These are phyloP conservation scores for Thymelicus acteon DNA, from an alignment of 2,888 invertebrate species.

Conservation along the genomic window DNA sequence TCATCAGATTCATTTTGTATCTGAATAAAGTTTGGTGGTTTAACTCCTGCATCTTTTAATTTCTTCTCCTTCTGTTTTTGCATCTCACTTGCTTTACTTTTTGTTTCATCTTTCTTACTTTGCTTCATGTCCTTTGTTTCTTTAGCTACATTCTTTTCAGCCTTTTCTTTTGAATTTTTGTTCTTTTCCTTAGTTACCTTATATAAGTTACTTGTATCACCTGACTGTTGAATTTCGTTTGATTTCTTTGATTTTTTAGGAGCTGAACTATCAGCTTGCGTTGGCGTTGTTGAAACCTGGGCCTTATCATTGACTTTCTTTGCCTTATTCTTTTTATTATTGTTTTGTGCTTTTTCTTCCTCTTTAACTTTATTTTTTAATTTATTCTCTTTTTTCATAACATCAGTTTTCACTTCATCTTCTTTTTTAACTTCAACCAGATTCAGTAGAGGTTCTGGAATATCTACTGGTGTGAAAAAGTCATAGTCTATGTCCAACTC, in stretches of 20 bases:
- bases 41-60: slow-evolving; percentile 59
- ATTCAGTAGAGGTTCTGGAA: slow-evolving; percentile 63
- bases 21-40: slow-evolving; percentile 61
- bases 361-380: slow-evolving; percentile 43
- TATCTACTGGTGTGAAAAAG: slow-evolving; percentile 78
- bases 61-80: slow-evolving; percentile 59
- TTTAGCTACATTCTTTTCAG: slow-evolving; percentile 36
- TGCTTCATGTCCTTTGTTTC: slow-evolving; percentile 47
- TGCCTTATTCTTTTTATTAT: slow-evolving; percentile 38
- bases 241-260: slow-evolving; percentile 32
- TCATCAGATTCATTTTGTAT: slow-evolving; percentile 52
- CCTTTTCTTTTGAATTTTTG: neutral
- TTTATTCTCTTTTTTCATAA: slow-evolving; percentile 32
- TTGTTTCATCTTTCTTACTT: slow-evolving; percentile 37
- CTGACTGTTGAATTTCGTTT: slow-evolving; percentile 23
- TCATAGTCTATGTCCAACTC: slow-evolving; percentile 81
- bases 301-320: slow-evolving; percentile 35
- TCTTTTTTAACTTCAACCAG: slow-evolving; percentile 44
- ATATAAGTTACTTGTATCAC: neutral
- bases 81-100: slow-evolving; percentile 24
- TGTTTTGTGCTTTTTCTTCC: slow-evolving; percentile 38
- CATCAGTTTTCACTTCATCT: slow-evolving; percentile 34
- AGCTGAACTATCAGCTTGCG: slow-evolving; percentile 14
- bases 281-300: slow-evolving; percentile 28
- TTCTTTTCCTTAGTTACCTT: neutral